Evolutionary conservation across 1,140 invertebrate species (phyloP), one percentile per base, ranked within the genome.

Genomic region (Trigoniulus corallinus): DNA sequence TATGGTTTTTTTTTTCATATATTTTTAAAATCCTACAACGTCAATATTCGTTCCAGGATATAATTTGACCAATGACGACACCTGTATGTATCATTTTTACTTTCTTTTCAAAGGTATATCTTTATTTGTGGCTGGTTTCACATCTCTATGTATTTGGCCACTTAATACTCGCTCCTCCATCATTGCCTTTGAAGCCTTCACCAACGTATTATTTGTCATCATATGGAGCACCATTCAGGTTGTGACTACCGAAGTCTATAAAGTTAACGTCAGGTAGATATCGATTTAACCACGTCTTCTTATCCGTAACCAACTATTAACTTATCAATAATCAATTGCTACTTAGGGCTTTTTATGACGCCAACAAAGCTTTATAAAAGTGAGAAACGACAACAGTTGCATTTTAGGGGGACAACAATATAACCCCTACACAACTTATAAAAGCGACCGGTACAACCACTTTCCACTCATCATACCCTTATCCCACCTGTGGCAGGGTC

Each of bases 181-280:
- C 3, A 60, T 67, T 24, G 57, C 57, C 1, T 64, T 66, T 50
- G 63, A 66, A 54, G 59, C 64, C 42, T 54, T 70, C 18, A 73
- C 74, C 60, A 70, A 70, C 49, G 68, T 67, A 25, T 58, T 74
- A 3, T 69, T 69, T 21, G 64, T 69, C 2, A 58, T 66, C 21
- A 70, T 68, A 1, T 74, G 70, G 67, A 72, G 69, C 53, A 60
- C 67, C 13, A 52, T 74, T n/a, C 65, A 72, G 51, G 65, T 74
- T 20, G 56, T 69, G 7, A 64, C 65, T 12, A 65, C 66, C 1
- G 73, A 74, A 54, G 58, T 68, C 0, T 74, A 71, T 51, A 71
- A 72, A 1, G 71, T 71, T 4, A 57, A 66, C 51, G 59, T 73
- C 42, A 71, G 72, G 72, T 74, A 56, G n/a, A n/a, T n/a, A 53